Conservation (phyloP, 1,140 invertebrate genomes). For the Camponotus pennsylvanicus region DNA sequence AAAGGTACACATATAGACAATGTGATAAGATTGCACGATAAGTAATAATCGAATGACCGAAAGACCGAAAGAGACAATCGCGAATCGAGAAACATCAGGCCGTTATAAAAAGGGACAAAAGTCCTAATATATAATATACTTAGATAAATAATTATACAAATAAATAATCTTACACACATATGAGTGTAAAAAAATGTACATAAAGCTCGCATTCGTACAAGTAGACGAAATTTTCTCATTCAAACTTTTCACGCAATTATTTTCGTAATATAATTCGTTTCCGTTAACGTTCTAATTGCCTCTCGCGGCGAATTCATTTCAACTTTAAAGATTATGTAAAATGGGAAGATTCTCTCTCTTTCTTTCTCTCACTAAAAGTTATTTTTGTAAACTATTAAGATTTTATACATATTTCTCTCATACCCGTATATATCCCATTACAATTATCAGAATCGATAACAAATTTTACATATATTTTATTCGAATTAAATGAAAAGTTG, state of each 20-base stretch:
- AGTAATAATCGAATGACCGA: conserved; percentile 15
- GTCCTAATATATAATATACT: conserved; percentile 34
- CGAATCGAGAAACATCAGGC: conserved; percentile 62
- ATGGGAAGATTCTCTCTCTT: background rate
- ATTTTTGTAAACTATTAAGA: too few relatives aligned
- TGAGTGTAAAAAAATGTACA: conserved; percentile 47
- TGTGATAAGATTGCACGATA: conserved; percentile 44
- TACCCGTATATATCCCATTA: conserved; percentile 47
- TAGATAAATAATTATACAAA: conserved; percentile 37
- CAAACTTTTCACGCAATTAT: background rate
- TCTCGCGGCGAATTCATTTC: conserved; percentile 15
- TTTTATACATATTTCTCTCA: conserved; percentile 17
- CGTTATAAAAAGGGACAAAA: conserved; percentile 64
- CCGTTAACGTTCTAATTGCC: conserved; percentile 8
- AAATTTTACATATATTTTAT: conserved; percentile 45
- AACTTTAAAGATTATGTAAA: conserved; percentile 32
- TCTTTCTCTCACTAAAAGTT: too few relatives aligned
- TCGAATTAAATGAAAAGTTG: conserved; percentile 14
- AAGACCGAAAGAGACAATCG: conserved; percentile 28
- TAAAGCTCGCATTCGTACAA: background rate
- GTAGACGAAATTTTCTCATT: background rate
- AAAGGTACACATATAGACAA: background rate
- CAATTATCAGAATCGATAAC: conserved; percentile 43
- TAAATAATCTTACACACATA: background rate
- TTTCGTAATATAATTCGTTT: conserved; percentile 58